phyloP scores from a whole-genome alignment of 2,888 invertebrate genomes.

The Nemurella pictetii region DNA sequence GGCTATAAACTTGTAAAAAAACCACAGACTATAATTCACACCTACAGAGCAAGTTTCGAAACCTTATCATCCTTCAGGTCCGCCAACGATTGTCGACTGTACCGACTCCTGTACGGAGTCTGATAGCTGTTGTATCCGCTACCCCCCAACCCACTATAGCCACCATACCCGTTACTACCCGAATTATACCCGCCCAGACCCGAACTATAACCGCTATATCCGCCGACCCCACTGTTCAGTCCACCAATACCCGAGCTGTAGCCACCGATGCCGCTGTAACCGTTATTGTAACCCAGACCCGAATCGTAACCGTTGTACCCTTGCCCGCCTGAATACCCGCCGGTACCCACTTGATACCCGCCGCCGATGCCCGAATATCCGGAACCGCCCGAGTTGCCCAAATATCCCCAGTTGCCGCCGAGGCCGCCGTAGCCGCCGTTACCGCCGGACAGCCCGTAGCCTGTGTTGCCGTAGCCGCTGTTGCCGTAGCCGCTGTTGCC shows the following conservation, averaged over 20 bases:
- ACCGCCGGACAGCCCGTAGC: background rate
- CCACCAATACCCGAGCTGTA: slow-evolving; percentile 43
- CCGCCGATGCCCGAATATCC: slow-evolving; percentile 3
- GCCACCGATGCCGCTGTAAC: slow-evolving; percentile 28
- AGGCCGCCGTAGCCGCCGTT: slow-evolving; percentile 41
- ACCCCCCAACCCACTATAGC: slow-evolving; percentile 39
- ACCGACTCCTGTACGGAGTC: background rate
- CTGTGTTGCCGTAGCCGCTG: background rate
- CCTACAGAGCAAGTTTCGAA: background rate
- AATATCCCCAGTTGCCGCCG: slow-evolving; percentile 42
- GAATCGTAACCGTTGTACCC: background rate
- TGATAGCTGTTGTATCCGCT: slow-evolving; percentile 40
- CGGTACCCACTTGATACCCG: no score
- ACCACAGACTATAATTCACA: background rate
- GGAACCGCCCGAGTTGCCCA: slow-evolving; percentile 33
- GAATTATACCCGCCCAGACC: background rate
- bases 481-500: slow-evolving; percentile 44
- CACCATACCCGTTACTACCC: slow-evolving; percentile 35
- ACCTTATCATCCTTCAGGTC: background rate
- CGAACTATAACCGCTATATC: slow-evolving; percentile 23
- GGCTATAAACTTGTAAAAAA: background rate
- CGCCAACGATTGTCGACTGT: background rate
- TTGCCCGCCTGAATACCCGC: slow-evolving; percentile 7
- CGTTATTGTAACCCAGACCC: background rate
- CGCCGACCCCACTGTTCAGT: slow-evolving; percentile 42